phyloP scores from a whole-genome alignment of 2,888 invertebrate genomes.

The Oscheius sp. region DNA sequence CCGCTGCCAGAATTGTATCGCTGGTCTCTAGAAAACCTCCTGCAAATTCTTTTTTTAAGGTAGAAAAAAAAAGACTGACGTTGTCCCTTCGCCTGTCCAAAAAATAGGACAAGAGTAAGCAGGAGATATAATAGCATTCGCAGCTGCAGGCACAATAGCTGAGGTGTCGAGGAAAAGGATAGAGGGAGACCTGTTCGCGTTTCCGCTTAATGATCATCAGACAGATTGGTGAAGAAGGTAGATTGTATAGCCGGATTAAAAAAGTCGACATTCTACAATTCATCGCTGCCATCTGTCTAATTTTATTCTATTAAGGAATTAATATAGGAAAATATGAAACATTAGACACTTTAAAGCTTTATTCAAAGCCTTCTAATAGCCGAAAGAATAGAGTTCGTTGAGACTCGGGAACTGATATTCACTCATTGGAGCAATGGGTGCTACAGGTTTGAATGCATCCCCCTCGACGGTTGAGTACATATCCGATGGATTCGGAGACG shows the following conservation, averaged over 20 bases:
- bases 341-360: too few relatives aligned
- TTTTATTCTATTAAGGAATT: too few relatives aligned
- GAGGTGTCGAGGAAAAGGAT: slow-evolving; percentile 1
- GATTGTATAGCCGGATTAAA: too few relatives aligned
- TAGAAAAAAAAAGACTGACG: not conserved
- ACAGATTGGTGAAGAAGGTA: too few relatives aligned
- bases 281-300: too few relatives aligned
- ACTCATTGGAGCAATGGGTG: not conserved
- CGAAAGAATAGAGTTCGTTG: slow-evolving; percentile 32
- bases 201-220: not conserved
- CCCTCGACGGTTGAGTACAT: slow-evolving; percentile 7
- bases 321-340: too few relatives aligned
- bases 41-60: not conserved
- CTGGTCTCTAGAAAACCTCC: slow-evolving; percentile 1
- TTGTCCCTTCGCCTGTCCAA: not conserved
- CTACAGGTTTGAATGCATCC: slow-evolving; percentile 14
- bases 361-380: too few relatives aligned
- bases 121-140: not conserved
- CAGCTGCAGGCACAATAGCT: not conserved
- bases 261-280: too few relatives aligned
- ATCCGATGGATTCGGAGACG: not conserved
- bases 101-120: slow-evolving; percentile 20
- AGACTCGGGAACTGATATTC: slow-evolving; percentile 21
- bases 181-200: slow-evolving; percentile 11
- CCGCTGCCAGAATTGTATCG: not conserved